These are phyloP conservation scores for Crossocerus cetratus DNA, from an alignment of 2,888 invertebrate genomes.

Conservation along the genomic window DNA sequence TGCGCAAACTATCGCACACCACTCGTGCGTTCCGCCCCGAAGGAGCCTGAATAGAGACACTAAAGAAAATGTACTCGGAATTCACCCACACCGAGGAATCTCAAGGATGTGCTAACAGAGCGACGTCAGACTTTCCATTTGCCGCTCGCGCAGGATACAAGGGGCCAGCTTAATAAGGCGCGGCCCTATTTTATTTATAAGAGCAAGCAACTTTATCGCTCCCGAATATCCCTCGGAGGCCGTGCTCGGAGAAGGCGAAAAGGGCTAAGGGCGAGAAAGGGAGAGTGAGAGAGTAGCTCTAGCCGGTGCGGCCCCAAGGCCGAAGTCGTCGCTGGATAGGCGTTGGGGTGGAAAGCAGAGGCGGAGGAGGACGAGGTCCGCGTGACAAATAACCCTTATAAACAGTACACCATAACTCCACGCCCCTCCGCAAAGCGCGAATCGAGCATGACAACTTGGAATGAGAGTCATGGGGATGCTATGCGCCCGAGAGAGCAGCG, in stretches of 20 bases:
- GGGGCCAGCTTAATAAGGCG: constrained; percentile 74
- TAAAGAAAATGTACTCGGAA: neutral
- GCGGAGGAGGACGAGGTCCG: constrained; percentile 37
- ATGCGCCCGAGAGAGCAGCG: constrained; percentile 22
- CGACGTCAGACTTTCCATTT: constrained; percentile 74
- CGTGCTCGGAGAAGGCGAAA: constrained; percentile 31
- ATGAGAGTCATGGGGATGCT: constrained; percentile 65
- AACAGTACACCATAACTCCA: constrained; percentile 69
- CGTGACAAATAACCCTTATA: constrained; percentile 77
- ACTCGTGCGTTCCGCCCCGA: neutral
- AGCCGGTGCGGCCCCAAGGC: constrained; percentile 19
- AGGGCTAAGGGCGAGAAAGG: constrained; percentile 33
- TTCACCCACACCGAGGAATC: no score
- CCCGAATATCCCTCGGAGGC: constrained; percentile 34
- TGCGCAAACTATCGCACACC: no score
- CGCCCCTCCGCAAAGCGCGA: constrained; percentile 25
- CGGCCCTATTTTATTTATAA: constrained; percentile 74
- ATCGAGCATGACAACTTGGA: constrained; percentile 66
- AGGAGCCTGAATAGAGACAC: neutral
- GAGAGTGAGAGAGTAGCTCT: neutral
- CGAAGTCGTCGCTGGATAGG: constrained; percentile 11
- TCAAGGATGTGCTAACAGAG: neutral
- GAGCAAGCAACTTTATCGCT: constrained; percentile 71
- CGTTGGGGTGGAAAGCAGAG: constrained; percentile 39
- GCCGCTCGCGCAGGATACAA: constrained; percentile 66